Base-by-base conservation (phyloP, 2,113 vertebrate species). In the Cairina moschata region DNA sequence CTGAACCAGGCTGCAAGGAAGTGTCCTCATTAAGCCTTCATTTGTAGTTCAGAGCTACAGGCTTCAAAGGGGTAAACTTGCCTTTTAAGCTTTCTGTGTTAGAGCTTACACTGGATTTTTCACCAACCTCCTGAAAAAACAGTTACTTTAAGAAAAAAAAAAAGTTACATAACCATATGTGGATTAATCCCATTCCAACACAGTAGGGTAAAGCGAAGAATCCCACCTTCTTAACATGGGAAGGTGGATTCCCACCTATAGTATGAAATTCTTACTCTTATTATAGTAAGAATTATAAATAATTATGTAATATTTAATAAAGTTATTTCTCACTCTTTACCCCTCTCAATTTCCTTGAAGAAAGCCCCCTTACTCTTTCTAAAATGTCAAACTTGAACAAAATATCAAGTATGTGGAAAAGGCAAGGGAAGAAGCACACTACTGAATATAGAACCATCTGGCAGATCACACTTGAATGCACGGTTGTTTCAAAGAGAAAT, bases 11-110 rank as follows among this genome's bases (percentile, higher is more conserved):
- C 40, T 79, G 54, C 65, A 96, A 18, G 46, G 58, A 95, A 93
- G 26, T 84, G 26, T 88, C 68, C 87, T 91, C 68, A 93, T 92
- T 92, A 92, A 96, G 58, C 48, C 68, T 93, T 91, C 15, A 1
- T 62, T 78, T 58, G 34, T 75, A 86, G 40, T 96, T 96, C 65
- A 88, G 72, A 95, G 69, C 38, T 77, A 79, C 38, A 82, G 44
- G 60, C 32, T 96, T 96, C 88, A 83, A 93, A 95, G 50, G 9
- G 8, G 54, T 85, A 95, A 92, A 92, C 23, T 71, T 91, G 69
- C 15, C 54, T 94, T 90, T 90, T 83, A 95, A 93, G 68, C 63
- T 63, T 88, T 94, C 63, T 76, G 42, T 83, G n/a, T 71, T 82
- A 88, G 66, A 93, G 72, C 13, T 91, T 85, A 63, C n/a, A 80